Evolutionary conservation across 1,140 invertebrate species (phyloP).

Genomic region (Anastrepha ludens): DNA sequence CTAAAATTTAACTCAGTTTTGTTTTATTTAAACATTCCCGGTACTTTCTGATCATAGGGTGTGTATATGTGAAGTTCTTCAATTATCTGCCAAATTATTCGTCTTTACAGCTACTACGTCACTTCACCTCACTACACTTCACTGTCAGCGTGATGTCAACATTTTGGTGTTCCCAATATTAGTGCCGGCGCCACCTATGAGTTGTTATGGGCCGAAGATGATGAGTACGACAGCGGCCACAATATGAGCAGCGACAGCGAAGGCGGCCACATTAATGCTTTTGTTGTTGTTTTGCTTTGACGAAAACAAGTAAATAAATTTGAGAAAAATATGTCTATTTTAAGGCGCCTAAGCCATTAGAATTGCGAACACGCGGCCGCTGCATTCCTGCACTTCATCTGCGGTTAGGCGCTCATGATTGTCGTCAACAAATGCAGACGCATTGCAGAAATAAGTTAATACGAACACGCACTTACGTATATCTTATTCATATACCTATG

Average conservation of each 20-base stretch:
- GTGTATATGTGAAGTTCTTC: too few relatives aligned
- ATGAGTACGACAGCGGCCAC: not conserved
- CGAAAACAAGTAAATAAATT: slow-evolving; percentile 18
- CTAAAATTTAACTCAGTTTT: too few relatives aligned
- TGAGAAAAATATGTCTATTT: slow-evolving; percentile 35
- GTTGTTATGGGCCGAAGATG: not conserved
- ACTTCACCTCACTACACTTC: not conserved
- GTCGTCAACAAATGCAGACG: slow-evolving; percentile 17
- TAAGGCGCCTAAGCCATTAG: slow-evolving; percentile 34
- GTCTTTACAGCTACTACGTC: not conserved
- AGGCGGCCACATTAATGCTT: not conserved
- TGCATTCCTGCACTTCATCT: slow-evolving; percentile 29
- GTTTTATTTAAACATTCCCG: too few relatives aligned
- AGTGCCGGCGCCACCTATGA: slow-evolving; percentile 18
- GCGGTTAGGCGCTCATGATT: slow-evolving; percentile 10
- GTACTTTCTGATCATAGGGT: too few relatives aligned
- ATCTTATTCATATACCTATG: too few relatives aligned
- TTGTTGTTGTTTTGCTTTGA: slow-evolving; percentile 24
- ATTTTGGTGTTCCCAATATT: slow-evolving; percentile 36
- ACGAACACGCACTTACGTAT: too few relatives aligned
- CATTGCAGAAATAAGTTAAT: not conserved
- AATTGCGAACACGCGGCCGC: not conserved
- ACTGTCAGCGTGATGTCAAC: slow-evolving; percentile 25
- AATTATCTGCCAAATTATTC: too few relatives aligned
- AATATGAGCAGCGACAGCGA: not conserved